Base-by-base conservation (phyloP, 92 coral and sea anemone genomes). In the Phymanthus crucifer region DNA sequence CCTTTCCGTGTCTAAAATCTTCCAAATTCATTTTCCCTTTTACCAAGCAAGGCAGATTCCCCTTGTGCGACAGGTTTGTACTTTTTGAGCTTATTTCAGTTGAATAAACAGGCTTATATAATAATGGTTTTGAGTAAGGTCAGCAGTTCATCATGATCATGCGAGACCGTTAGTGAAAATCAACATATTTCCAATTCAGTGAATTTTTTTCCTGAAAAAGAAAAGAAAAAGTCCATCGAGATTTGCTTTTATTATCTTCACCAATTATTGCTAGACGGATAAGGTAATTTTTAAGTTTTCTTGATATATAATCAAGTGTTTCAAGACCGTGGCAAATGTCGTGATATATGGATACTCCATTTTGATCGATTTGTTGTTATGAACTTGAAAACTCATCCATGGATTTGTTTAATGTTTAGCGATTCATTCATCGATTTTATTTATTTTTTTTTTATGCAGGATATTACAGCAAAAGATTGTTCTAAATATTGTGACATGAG, bases 1-100 rank as follows among this genome's bases (percentile, higher is more conserved):
- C 46, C 78, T 93, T 64, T 87, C 97, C 17, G 90, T 93, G 45
- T 95, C 91, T 33, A 95, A 95, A 73, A 82, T 95, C 66, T 93
- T 95, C 85, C 99, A 95, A 87, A 88, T 95, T 34, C 94, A 94
- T 80, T 93, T 95, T 40, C 99, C 98, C 21, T 90, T 95, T 77
- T 95, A 95, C 74, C 97, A 93, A 85, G 98, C 91, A 37, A 92
- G 97, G 32, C 90, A 91, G 73, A 86, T 95, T 31, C 92, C 88
- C 16, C 88, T 92, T n/a, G 90, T 92, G 52, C 91, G 89, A 32
- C 89, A 92, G 86, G 97, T 92, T 45, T 67, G 87, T 84, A 52
- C 3, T 24, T 3, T 57, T 57, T 5, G 23, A 61, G 29, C 26
- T 0, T 33, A 61, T 61, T 61, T 61, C 29, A 24, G 32, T 61